Conservation (phyloP, 1,140 invertebrate species). For the Neotoxoptera formosana region DNA sequence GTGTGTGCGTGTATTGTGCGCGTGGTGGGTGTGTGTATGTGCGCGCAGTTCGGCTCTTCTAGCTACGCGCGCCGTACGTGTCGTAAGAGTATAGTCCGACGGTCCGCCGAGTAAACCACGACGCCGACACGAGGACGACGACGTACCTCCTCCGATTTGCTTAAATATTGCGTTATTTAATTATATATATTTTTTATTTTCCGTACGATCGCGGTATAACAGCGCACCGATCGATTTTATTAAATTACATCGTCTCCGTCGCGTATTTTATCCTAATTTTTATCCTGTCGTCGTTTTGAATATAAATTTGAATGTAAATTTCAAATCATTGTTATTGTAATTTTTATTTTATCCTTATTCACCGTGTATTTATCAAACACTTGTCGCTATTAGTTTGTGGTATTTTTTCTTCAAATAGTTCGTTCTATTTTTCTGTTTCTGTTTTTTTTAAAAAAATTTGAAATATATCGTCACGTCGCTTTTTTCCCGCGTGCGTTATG, state of each 20-base stretch:
- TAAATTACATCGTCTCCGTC: no score
- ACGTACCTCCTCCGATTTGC: neutral
- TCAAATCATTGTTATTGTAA: neutral
- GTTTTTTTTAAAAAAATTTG: neutral
- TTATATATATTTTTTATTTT: neutral
- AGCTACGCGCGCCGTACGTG: neutral
- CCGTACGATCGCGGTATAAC: no score
- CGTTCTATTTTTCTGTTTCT: neutral
- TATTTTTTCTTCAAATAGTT: neutral
- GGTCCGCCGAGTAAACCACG: neutral
- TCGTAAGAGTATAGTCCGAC: neutral
- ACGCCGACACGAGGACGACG: neutral
- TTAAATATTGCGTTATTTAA: neutral
- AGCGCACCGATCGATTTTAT: no score
- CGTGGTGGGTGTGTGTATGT: neutral
- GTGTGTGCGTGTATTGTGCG: neutral
- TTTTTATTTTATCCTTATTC: neutral
- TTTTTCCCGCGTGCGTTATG: neutral
- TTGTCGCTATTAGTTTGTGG: neutral
- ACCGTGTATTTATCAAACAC: neutral
- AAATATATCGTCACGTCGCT: neutral
- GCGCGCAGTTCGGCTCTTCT: slow-evolving; percentile 18
- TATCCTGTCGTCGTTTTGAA: neutral
- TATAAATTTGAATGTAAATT: neutral
- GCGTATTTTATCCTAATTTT: no score